phyloP scores from a whole-genome alignment of 2,888 invertebrate species.

The Pyralis farinalis region DNA sequence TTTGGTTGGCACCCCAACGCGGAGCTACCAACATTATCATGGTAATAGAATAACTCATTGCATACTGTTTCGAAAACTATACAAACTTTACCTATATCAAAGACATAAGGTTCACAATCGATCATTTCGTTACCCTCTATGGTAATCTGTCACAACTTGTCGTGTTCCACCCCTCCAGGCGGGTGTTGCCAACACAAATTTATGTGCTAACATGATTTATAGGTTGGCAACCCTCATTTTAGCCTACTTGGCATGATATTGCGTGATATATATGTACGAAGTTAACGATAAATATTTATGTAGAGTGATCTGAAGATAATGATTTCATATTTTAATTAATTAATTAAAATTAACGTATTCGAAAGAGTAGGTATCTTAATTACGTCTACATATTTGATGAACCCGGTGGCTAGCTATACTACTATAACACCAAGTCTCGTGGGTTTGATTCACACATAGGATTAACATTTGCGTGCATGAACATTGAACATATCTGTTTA shows the following conservation, averaged over 20 bases:
- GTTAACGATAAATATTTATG: no score
- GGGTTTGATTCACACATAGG: no score
- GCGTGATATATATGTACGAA: not conserved
- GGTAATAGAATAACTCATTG: slow-evolving; percentile 52
- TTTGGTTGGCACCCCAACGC: slow-evolving; percentile 57
- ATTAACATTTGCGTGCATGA: no score
- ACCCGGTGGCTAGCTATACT: no score
- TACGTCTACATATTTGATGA: no score
- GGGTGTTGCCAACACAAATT: slow-evolving; percentile 57
- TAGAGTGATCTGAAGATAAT: no score
- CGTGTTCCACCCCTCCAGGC: slow-evolving; percentile 51
- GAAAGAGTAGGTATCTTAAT: no score
- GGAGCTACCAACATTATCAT: slow-evolving; percentile 56
- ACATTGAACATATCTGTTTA: no score
- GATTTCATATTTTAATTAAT: no score
- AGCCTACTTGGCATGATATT: not conserved
- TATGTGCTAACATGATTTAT: slow-evolving; percentile 79
- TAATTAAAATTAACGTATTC: no score
- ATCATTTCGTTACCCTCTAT: slow-evolving; percentile 22
- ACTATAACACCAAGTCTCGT: no score
- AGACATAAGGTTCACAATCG: slow-evolving; percentile 21
- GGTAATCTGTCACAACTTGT: slow-evolving; percentile 58
- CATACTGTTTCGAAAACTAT: slow-evolving; percentile 20
- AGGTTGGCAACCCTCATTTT: slow-evolving; percentile 43
- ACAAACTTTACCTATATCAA: slow-evolving; percentile 10